phyloP scores from a whole-genome alignment of 2,797 vertebrate species.

The Oreochromis grahami region DNA sequence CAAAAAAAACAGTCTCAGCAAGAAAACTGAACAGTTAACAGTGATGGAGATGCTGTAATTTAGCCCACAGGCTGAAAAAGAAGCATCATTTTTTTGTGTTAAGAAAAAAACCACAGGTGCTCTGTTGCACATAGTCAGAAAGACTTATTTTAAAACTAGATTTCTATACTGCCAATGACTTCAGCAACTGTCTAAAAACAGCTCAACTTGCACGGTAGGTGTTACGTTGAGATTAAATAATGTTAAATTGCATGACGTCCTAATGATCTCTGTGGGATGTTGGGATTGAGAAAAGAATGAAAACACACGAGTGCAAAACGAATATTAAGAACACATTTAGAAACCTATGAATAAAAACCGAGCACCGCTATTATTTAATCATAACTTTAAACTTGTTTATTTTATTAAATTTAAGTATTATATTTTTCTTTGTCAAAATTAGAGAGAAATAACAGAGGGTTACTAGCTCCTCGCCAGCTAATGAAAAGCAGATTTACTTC shows the following conservation, averaged over 20 bases:
- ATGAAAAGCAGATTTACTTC: neutral
- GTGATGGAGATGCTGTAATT: slow-evolving; percentile 8
- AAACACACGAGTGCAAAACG: neutral
- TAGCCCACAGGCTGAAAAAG: neutral
- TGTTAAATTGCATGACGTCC: neutral
- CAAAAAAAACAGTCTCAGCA: neutral
- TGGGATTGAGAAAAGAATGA: neutral
- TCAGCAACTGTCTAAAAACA: neutral
- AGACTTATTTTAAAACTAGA: neutral
- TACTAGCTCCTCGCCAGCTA: neutral
- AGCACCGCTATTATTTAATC: neutral
- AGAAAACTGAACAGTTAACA: neutral
- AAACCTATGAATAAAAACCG: neutral
- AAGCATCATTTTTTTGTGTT: neutral
- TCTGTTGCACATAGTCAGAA: neutral
- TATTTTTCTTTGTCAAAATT: neutral
- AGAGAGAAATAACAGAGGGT: neutral
- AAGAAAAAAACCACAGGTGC: neutral
- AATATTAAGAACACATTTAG: neutral
- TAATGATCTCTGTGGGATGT: slow-evolving; percentile 11
- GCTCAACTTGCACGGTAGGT: neutral
- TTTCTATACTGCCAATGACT: neutral
- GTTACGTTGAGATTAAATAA: neutral
- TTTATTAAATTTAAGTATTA: neutral
- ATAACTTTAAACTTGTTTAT: neutral